Conservation (phyloP, 2,113 vertebrate genomes). For the Corynorhinus townsendii region DNA sequence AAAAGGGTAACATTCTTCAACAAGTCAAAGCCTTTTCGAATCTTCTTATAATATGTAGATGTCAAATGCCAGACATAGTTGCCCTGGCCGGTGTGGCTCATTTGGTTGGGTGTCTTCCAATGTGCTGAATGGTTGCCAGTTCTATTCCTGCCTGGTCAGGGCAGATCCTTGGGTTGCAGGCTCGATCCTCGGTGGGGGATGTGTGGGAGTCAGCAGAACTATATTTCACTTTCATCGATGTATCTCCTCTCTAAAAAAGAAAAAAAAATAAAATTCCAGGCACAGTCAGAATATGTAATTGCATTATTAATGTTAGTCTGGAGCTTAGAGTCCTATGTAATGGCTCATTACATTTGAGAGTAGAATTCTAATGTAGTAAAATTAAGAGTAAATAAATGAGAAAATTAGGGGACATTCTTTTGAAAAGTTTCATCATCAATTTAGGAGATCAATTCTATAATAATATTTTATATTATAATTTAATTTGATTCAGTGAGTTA, state of each 20-base stretch:
- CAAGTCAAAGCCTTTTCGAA: background rate
- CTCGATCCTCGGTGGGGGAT: too few species aligned
- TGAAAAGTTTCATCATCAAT: background rate
- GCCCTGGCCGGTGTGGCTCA: background rate
- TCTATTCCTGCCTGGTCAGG: background rate
- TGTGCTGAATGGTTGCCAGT: background rate
- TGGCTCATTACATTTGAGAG: background rate
- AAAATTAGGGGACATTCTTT: background rate
- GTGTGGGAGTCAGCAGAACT: background rate
- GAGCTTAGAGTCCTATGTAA: background rate
- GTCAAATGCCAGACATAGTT: background rate
- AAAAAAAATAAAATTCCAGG: background rate
- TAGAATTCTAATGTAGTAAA: background rate
- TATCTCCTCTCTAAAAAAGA: background rate
- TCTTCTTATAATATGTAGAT: background rate
- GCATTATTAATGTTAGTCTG: background rate
- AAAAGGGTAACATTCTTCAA: background rate
- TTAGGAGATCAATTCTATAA: background rate
- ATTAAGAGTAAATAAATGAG: conserved; percentile 16
- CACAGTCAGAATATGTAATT: background rate
- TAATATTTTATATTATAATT: background rate
- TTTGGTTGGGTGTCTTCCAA: background rate
- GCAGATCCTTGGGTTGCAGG: background rate
- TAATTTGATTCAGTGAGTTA: conserved; percentile 4
- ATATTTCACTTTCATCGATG: background rate